Percentiles rank a stretch among this genome's conserved stretches.
These are phyloP conservation scores for Parauchenoglanis ngamensis DNA, from an alignment of 2,797 vertebrate genomes.

Conservation along the genomic window DNA sequence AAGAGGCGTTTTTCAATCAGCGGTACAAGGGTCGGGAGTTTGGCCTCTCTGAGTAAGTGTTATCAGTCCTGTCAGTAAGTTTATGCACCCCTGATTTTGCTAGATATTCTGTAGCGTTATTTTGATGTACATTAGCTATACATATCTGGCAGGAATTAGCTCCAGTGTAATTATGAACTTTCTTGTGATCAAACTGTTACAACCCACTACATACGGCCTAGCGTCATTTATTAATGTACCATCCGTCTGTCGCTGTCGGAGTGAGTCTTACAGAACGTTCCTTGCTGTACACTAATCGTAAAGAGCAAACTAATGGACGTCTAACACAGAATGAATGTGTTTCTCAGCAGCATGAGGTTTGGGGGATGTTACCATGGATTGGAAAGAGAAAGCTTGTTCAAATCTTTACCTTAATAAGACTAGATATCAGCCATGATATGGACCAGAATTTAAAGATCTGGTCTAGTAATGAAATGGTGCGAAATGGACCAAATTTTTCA, in stretches of 20 bases:
- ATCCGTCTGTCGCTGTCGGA: slow-evolving; percentile 75
- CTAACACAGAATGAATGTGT: not conserved
- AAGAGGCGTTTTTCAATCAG: slow-evolving; percentile 96
- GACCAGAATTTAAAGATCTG: not conserved
- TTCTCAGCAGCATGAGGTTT: not conserved
- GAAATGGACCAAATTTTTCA: not conserved
- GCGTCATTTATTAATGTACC: slow-evolving; percentile 68
- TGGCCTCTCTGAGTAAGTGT: slow-evolving; percentile 97
- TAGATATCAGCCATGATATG: not conserved
- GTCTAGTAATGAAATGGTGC: not conserved
- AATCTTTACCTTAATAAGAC: not conserved
- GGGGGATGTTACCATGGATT: not conserved
- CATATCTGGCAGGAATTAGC: not conserved
- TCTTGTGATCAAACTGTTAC: slow-evolving; percentile 37
- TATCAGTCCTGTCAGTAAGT: slow-evolving; percentile 35
- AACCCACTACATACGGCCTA: slow-evolving; percentile 46
- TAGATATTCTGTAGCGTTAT: not conserved
- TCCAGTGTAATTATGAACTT: slow-evolving; percentile 21
- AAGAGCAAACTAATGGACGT: not conserved
- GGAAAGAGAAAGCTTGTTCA: not conserved
- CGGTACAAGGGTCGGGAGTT: slow-evolving; percentile 88
- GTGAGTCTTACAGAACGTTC: slow-evolving; percentile 67
- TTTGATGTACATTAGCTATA: not conserved
- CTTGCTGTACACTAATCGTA: slow-evolving; percentile 42
- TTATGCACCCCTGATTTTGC: not conserved